Evolutionary conservation across 2,888 invertebrate genomes (phyloP), one percentile per base, ranked within the genome.

Genomic region (Macropis europaea): DNA sequence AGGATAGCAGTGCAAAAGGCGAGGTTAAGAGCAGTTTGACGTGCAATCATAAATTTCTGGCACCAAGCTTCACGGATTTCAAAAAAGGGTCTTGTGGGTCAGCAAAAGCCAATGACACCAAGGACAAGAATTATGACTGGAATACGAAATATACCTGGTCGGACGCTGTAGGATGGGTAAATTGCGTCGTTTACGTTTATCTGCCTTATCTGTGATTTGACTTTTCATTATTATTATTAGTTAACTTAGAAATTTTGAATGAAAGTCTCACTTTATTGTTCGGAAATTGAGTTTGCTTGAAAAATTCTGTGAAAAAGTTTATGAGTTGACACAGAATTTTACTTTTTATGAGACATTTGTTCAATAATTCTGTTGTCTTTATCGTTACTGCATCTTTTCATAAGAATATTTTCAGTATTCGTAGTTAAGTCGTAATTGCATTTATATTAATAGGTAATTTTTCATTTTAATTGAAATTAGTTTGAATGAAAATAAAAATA

Each of bases 141-240:
- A 82, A 88, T 43, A 69, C 88, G 3, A 83, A 84, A 40, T 77
- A 86, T 56, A 81, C 77, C 22, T 88, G 88, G 87, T 59, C 83
- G n/a, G 89, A 88, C 26, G 89, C 89, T 7, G 80, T 88, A 36
- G 84, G 88, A 53, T 89, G 87, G 89, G 89, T 89, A 82, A 82
- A 67, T 75, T 66, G 26, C 61, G 48, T 2, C 36, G 30, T 57
- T 61, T 48, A 15, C 40, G 26, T 61, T 53, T 66, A 38, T 53
- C 32, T 24, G 24, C 6, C 34, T 48, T 48, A 57, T 63, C 36
- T 59, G 13, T 15, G 2, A 7, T 28, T 17, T 13, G 22, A 9
- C 22, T 17, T 47, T 11, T 19, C 1, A 5, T 24, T 2, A n/a
- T 24, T 38, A 36, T 15, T n/a, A n/a, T 38, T 28, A 26, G 4